Conservation (phyloP, 2,888 invertebrate species). For the Sepiola atlantica region DNA sequence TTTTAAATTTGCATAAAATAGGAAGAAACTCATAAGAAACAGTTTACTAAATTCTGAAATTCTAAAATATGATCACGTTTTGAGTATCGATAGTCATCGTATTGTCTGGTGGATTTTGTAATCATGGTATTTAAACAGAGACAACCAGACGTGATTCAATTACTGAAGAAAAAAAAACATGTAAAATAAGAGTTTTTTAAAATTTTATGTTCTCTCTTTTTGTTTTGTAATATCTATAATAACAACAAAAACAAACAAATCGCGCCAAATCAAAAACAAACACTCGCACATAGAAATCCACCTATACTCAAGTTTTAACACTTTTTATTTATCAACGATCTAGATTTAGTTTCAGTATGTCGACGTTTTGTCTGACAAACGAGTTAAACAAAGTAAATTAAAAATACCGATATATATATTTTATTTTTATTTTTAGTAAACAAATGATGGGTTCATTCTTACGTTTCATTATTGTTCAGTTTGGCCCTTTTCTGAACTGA, state of each 20-base stretch:
- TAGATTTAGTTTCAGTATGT: neutral
- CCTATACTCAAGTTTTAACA: neutral
- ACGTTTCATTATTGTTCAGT: no score
- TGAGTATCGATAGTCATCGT: neutral
- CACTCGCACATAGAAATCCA: neutral
- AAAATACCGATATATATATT: no score
- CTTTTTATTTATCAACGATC: neutral
- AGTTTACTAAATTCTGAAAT: neutral
- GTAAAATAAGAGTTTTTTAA: no score
- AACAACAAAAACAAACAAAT: neutral
- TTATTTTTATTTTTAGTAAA: no score
- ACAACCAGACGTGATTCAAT: neutral
- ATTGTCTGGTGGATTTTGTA: neutral
- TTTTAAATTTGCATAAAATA: no score
- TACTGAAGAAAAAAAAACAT: neutral
- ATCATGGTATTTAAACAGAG: neutral
- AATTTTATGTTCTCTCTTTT: no score
- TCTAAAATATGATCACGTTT: neutral
- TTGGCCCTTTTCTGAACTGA: no score
- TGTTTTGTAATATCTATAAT: neutral
- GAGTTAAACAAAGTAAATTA: neutral
- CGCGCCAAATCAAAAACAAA: neutral
- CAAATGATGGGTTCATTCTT: no score
- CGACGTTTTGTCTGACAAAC: neutral
- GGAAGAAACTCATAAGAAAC: neutral